Conservation (phyloP, 2,797 vertebrate genomes). For the Potorous gilbertii region DNA sequence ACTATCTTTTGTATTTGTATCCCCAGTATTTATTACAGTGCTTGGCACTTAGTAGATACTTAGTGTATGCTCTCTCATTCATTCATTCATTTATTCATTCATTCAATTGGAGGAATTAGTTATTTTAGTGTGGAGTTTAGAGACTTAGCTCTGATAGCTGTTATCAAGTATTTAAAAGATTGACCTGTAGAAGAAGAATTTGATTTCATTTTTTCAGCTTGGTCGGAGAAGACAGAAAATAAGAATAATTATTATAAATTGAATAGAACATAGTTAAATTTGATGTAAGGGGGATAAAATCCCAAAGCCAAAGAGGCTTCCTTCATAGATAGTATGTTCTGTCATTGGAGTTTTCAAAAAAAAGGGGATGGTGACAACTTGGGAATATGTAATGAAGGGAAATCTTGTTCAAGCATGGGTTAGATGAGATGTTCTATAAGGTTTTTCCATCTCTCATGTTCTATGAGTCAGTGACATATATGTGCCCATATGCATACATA, state of each 20-base stretch:
- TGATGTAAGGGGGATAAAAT: background rate
- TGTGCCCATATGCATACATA: background rate
- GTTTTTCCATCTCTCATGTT: background rate
- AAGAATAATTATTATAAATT: background rate
- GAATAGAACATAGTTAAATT: background rate
- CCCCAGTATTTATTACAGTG: background rate
- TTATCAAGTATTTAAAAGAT: background rate
- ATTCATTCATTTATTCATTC: background rate
- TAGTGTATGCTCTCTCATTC: background rate
- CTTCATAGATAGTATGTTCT: background rate
- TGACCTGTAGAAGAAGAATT: background rate
- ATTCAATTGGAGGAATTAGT: background rate
- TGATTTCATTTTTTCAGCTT: background rate
- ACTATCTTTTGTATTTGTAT: background rate
- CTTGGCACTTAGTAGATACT: background rate
- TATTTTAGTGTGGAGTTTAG: background rate
- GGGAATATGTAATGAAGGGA: background rate
- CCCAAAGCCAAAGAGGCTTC: background rate
- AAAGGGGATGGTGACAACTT: background rate
- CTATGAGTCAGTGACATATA: background rate
- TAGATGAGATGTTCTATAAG: background rate
- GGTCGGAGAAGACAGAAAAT: background rate
- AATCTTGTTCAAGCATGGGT: background rate
- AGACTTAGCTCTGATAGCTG: background rate
- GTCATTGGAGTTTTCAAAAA: background rate